phyloP scores from a whole-genome alignment of 2,888 invertebrate species.

The Perithous albicinctus region DNA sequence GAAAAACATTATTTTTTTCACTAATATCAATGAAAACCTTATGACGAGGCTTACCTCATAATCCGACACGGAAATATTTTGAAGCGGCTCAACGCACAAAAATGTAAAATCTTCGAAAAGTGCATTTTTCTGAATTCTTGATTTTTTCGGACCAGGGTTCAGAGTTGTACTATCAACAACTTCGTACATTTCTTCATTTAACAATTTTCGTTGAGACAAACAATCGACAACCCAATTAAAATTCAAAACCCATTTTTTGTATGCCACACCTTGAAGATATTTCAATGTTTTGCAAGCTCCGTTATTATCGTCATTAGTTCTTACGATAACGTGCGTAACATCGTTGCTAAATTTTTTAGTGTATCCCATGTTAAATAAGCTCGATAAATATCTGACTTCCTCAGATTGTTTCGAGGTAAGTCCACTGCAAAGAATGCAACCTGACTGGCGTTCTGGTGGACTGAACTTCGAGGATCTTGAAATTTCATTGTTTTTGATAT shows the following conservation, averaged over 20 bases:
- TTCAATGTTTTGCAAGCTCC: conserved; percentile 77
- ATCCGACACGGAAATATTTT: conserved; percentile 69
- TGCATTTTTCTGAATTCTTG: conserved; percentile 68
- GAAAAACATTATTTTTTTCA: no score
- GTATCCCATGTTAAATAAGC: conserved; percentile 68
- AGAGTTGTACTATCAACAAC: conserved; percentile 72
- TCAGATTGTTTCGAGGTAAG: conserved; percentile 67
- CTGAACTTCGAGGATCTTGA: neutral
- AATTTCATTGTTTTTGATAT: neutral
- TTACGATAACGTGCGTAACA: conserved; percentile 79
- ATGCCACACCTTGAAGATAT: conserved; percentile 78
- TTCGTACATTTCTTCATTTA: conserved; percentile 77
- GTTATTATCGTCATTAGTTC: conserved; percentile 64
- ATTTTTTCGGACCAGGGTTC: conserved; percentile 75
- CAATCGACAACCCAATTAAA: conserved; percentile 77
- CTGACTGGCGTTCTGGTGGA: conserved; percentile 6
- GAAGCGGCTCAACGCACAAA: conserved; percentile 75
- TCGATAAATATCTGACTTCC: conserved; percentile 70
- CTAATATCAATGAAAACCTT: neutral
- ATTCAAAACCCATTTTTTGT: conserved; percentile 76
- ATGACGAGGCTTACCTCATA: conserved; percentile 72
- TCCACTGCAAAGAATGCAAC: conserved; percentile 76
- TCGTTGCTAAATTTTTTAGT: conserved; percentile 67
- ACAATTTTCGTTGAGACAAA: conserved; percentile 62
- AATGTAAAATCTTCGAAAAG: conserved; percentile 77